Evolutionary conservation across 2,113 vertebrate genomes (phyloP), one percentile per base, ranked within the genome.

Genomic region (Planiliza haematocheilus): DNA sequence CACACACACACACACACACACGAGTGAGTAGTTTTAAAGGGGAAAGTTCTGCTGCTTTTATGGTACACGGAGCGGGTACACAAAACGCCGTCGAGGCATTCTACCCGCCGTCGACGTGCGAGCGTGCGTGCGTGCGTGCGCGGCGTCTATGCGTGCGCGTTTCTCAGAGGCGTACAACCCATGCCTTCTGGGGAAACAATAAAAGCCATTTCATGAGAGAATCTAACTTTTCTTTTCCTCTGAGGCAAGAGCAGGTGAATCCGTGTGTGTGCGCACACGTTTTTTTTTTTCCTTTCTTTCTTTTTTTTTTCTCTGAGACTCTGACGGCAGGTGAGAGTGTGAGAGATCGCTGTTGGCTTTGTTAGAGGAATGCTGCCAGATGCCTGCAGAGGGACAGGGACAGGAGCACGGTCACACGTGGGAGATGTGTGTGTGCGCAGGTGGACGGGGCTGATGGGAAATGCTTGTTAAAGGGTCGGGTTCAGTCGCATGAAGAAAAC

Each of bases 181-280:
- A 83, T 90, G 88, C 78, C 91, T 92, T 89, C 89, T 88, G 86
- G 90, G 90, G 82, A 88, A 91, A 90, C 67, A 77, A 87, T 88
- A 86, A 92, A 89, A 91, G 90, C 74, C 60, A 76, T 83, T 90
- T 91, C 85, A 88, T 85, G 83, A 86, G 87, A 83, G 89, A 87
- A 77, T 85, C 71, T 78, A 84, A 88, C 84, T 89, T 88, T 86
- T 85, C 58, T 79, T 85, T 86, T 78, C 70, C 87, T 87, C 81
- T 62, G 68, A 88, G 87, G 77, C 65, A 79, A 69, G 24, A 79
- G 69, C 70, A 86, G 74, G 70, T 87, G 81, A 81, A 79, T 41
- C 46, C 10, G 5, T 64, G 43, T 57, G 75, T 39, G 42, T 43
- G 21, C 74, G 46, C 68, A 49, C 66, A 64, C 74, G 42, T 56